A percentile compares a stretch with the other conserved stretches of the same genome.
These are phyloP conservation scores for Deilephila porcellus DNA, from an alignment of 2,888 invertebrate genomes.

Conservation along the genomic window DNA sequence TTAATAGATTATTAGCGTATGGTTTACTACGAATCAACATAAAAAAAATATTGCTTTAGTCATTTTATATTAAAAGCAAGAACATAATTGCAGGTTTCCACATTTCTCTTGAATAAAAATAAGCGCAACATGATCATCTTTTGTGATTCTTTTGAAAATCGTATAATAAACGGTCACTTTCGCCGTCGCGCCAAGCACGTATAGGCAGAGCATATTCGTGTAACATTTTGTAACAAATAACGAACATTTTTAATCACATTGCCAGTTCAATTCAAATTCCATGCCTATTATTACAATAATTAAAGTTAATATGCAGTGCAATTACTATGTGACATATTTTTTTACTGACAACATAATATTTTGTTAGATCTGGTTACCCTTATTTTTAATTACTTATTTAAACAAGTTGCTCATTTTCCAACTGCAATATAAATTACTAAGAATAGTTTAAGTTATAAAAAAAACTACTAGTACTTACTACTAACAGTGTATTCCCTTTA, in stretches of 20 bases:
- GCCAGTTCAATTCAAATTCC: neutral
- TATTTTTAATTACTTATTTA: too few species aligned
- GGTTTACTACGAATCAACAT: neutral
- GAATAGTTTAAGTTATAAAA: too few species aligned
- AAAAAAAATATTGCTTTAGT: too few species aligned
- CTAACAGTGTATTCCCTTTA: too few species aligned
- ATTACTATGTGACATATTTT: too few species aligned
- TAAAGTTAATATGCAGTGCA: too few species aligned
- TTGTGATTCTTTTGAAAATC: neutral
- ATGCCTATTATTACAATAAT: neutral
- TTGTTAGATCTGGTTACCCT: too few species aligned
- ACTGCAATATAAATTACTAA: too few species aligned
- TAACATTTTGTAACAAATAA: neutral
- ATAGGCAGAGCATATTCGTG: neutral
- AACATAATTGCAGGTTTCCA: neutral
- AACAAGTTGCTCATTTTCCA: too few species aligned
- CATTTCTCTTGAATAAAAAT: neutral
- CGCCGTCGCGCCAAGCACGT: conserved; percentile 8
- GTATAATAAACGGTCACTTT: conserved; percentile 4
- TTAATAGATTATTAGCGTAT: neutral
- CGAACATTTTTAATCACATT: neutral
- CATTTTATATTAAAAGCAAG: too few species aligned
- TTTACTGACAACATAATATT: too few species aligned
- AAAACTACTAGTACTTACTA: too few species aligned
- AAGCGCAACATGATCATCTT: conserved; percentile 17